A percentile compares a stretch with the other conserved stretches of the same genome.
Conservation (phyloP, 2,113 vertebrate species). For the Rhea pennata region DNA sequence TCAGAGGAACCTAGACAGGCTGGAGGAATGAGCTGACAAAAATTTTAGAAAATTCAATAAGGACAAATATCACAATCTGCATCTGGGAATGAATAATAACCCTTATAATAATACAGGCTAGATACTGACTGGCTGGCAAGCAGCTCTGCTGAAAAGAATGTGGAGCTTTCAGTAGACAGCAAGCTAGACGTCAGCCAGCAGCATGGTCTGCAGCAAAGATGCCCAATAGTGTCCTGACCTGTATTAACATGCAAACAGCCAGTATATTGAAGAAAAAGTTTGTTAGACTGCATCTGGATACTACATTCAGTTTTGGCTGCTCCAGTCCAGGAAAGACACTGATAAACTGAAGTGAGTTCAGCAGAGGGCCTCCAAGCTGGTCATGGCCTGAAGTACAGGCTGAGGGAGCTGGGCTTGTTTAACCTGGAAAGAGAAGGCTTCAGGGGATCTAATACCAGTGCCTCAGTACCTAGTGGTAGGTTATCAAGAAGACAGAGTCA, state of each 20-base stretch:
- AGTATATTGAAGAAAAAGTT: neutral
- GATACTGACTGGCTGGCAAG: neutral
- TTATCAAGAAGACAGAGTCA: neutral
- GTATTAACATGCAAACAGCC: neutral
- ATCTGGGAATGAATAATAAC: neutral
- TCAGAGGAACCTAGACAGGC: neutral
- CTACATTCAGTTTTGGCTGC: neutral
- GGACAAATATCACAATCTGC: neutral
- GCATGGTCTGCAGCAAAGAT: neutral
- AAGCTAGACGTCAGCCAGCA: neutral
- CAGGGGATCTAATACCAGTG: no score
- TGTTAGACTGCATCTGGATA: neutral
- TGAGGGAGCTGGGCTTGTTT: neutral
- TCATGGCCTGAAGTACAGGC: no score
- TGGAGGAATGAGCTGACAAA: neutral
- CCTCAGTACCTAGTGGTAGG: neutral
- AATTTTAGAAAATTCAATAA: neutral
- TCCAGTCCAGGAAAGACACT: neutral
- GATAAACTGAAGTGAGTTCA: neutral
- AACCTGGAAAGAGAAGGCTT: neutral
- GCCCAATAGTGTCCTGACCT: neutral
- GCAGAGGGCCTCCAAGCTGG: neutral
- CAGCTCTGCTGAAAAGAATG: neutral
- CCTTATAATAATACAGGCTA: neutral
- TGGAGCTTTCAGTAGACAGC: neutral